A percentile compares a stretch with the other conserved stretches of the same genome.
Conservation (phyloP, 2,888 invertebrate genomes). For the Drosophila basisetae region DNA sequence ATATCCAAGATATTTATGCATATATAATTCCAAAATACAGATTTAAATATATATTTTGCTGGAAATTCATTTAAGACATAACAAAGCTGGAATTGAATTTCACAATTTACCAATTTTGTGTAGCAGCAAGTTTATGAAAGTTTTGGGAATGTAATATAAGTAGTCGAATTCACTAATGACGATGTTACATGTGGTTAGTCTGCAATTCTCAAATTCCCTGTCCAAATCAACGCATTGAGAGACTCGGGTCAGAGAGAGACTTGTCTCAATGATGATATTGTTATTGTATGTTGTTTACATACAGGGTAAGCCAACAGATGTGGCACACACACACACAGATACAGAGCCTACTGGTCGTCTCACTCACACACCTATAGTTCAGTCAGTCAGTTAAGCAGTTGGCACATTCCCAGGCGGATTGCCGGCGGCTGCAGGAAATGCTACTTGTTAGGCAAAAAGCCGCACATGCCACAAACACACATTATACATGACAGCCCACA, state of each 20-base stretch:
- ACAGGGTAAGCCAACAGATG: neutral
- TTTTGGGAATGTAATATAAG: neutral
- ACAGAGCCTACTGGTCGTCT: constrained; percentile 3
- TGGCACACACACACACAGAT: constrained; percentile 13
- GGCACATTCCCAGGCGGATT: constrained; percentile 57
- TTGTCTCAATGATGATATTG: constrained; percentile 8
- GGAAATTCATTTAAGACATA: neutral
- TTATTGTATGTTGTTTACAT: constrained; percentile 18
- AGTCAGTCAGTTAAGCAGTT: constrained; percentile 71
- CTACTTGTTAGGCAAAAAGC: constrained; percentile 69
- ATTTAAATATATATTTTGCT: neutral
- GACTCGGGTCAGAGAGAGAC: constrained; percentile 13
- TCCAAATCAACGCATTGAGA: constrained; percentile 7
- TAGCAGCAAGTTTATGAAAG: neutral
- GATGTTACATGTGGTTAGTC: constrained; percentile 1
- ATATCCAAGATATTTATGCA: neutral
- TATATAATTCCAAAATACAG: neutral
- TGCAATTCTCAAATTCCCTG: constrained; percentile 20
- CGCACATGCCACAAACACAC: constrained; percentile 59
- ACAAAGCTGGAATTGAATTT: neutral
- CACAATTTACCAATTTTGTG: neutral
- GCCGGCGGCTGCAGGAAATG: constrained; percentile 71
- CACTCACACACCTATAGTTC: constrained; percentile 50
- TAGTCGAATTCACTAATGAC: neutral
- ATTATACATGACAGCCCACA: constrained; percentile 24